These are phyloP conservation scores for Limnephilus marmoratus DNA, from an alignment of 2,888 invertebrate species.

Conservation along the genomic window DNA sequence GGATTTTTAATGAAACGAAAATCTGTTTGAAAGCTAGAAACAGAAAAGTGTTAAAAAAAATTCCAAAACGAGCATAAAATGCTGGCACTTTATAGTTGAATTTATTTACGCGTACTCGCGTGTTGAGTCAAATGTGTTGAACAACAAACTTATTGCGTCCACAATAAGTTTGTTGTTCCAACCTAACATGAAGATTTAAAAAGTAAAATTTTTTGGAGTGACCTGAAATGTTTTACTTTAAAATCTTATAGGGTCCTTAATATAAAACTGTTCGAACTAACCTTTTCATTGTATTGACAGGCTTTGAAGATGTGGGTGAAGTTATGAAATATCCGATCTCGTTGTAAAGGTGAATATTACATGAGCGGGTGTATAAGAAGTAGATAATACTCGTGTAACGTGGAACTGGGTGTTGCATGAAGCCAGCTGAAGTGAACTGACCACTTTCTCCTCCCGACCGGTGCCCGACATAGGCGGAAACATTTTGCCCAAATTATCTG, in stretches of 20 bases:
- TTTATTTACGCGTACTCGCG: neutral
- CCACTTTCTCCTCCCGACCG: conserved; percentile 48
- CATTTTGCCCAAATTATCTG: conserved; percentile 50
- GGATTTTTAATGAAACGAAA: neutral
- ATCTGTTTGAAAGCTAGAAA: neutral
- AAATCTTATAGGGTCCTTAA: neutral
- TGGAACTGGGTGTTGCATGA: conserved; percentile 31
- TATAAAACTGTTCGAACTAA: neutral
- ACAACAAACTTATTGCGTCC: too few relatives aligned
- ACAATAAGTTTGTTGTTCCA: neutral
- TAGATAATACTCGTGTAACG: neutral
- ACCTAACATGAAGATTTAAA: neutral
- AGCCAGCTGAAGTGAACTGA: conserved; percentile 32
- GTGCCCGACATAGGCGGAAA: conserved; percentile 49
- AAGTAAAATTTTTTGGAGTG: neutral
- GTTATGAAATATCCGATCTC: conserved; percentile 18
- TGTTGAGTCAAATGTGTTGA: too few relatives aligned
- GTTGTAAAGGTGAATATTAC: conserved; percentile 39
- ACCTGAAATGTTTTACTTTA: neutral
- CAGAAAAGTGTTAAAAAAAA: neutral
- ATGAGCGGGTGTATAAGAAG: conserved; percentile 18
- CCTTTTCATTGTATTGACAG: neutral
- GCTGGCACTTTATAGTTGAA: neutral
- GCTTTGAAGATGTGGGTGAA: conserved; percentile 13
- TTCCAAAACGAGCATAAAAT: neutral